These are phyloP conservation scores for Synergus japonicus DNA, from an alignment of 2,888 invertebrate genomes.

Conservation along the genomic window DNA sequence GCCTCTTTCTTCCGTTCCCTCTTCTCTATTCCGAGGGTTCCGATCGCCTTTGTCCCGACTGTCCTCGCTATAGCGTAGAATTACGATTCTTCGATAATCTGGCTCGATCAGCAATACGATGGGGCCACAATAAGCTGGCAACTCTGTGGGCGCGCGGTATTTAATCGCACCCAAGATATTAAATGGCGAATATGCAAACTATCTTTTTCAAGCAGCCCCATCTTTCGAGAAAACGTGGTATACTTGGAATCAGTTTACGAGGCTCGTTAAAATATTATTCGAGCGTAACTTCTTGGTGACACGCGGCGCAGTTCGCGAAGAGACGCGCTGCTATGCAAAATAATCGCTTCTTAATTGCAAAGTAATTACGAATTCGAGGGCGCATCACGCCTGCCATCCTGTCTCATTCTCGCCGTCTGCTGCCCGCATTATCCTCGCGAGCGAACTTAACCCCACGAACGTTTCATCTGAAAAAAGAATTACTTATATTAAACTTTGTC, in stretches of 20 bases:
- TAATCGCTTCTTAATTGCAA: slow-evolving; percentile 77
- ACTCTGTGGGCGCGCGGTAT: slow-evolving; percentile 3
- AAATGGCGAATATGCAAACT: slow-evolving; percentile 74
- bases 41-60: slow-evolving; percentile 32
- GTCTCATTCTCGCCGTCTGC: slow-evolving; percentile 65
- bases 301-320: slow-evolving; percentile 69
- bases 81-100: slow-evolving; percentile 39
- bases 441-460: slow-evolving; percentile 63
- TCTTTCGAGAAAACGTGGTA: slow-evolving; percentile 50
- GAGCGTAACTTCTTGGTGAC: slow-evolving; percentile 75
- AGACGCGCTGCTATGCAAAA: slow-evolving; percentile 73
- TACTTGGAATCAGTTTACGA: slow-evolving; percentile 75
- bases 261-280: slow-evolving; percentile 76
- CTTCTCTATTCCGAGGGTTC: not conserved
- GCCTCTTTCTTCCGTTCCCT: slow-evolving; percentile 13
- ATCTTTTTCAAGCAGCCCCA: slow-evolving; percentile 68
- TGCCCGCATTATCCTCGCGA: slow-evolving; percentile 64
- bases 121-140: not conserved
- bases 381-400: slow-evolving; percentile 50
- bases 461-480: slow-evolving; percentile 46
- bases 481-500: not conserved
- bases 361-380: slow-evolving; percentile 74
- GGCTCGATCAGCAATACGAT: slow-evolving; percentile 29
- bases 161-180: slow-evolving; percentile 54
- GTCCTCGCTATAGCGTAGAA: slow-evolving; percentile 9